A percentile compares a stretch with the other conserved stretches of the same genome.
Conservation (phyloP, 1,140 invertebrate genomes). For the Sycophila sp. region DNA sequence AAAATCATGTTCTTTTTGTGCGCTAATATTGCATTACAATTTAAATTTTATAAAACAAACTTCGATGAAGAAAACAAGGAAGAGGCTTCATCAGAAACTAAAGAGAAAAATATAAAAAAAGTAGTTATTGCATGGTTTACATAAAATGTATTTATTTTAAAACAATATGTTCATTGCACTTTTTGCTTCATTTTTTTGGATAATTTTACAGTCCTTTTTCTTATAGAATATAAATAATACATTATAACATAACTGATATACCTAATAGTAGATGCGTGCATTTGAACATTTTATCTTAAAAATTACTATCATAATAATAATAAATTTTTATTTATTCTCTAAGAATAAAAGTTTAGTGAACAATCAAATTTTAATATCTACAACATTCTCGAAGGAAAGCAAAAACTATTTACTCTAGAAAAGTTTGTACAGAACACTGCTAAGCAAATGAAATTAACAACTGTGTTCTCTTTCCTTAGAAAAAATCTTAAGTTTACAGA, state of each 20-base stretch:
- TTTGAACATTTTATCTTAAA: slow-evolving; percentile 14
- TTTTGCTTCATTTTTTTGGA: background rate
- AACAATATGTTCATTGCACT: slow-evolving; percentile 26
- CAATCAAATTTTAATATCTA: slow-evolving; percentile 11
- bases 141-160: slow-evolving; percentile 27
- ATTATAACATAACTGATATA: no score
- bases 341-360: background rate
- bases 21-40: no score
- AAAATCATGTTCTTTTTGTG: no score
- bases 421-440: background rate
- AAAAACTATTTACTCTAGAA: background rate
- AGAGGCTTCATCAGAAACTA: background rate
- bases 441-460: background rate
- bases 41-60: background rate
- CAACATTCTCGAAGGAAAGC: slow-evolving; percentile 16
- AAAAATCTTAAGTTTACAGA: background rate
- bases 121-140: slow-evolving; percentile 10
- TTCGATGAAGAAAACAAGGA: background rate
- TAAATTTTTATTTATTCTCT: background rate
- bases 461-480: background rate
- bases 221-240: no score
- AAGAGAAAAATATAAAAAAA: slow-evolving; percentile 17
- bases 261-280: background rate
- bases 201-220: slow-evolving; percentile 12
- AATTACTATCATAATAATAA: background rate